Base-by-base conservation (phyloP, 2,797 vertebrate genomes). In the Spinus olivaceus region DNA sequence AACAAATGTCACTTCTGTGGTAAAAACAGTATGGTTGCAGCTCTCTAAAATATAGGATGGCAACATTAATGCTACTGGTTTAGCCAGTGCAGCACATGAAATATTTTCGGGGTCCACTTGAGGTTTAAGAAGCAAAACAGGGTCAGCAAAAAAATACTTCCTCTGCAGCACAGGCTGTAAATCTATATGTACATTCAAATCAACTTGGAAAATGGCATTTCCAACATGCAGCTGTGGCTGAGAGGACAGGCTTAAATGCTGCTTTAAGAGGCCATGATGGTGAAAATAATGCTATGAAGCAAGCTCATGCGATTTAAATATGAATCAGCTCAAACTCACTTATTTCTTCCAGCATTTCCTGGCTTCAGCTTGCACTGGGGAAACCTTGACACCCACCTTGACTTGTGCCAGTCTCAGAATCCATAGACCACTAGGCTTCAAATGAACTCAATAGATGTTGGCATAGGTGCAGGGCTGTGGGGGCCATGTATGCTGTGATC, bases 121-220 rank as follows among this genome's bases (percentile, higher is more conserved):
- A 79, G n/a, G 57, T 81, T 85, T 88, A 76, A 81, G 72, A 90
- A 94, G 73, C 32, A 90, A 90, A 94, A 54, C 47, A 88, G 67
- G 81, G 44, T 85, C 72, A 83, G 78, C 83, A 94, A 90, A 96
- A 39, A 85, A 79, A 53, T 15, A 60, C 12, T 90, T 85, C 44
- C 56, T 91, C 65, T 85, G 56, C 69, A 93, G 76, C 74, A 59
- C 21, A 64, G 33, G 32, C 63, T 87, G 19, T 91, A 92, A 81
- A 91, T 89, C 76, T 67, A 3, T 32, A 53, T 6, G 27, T 66
- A 57, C 24, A 57, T 32, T 32, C 63, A 86, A 84, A 94, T 28
- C 0, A 0, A 33, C 70, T 88, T 77, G 53, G 59, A 70, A 83
- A 94, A 69, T 41, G 59, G 33, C 51, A 72, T 88, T 94, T 88